Evolutionary conservation across 2,888 invertebrate species (phyloP).

Genomic region (Salpingus planirostris): DNA sequence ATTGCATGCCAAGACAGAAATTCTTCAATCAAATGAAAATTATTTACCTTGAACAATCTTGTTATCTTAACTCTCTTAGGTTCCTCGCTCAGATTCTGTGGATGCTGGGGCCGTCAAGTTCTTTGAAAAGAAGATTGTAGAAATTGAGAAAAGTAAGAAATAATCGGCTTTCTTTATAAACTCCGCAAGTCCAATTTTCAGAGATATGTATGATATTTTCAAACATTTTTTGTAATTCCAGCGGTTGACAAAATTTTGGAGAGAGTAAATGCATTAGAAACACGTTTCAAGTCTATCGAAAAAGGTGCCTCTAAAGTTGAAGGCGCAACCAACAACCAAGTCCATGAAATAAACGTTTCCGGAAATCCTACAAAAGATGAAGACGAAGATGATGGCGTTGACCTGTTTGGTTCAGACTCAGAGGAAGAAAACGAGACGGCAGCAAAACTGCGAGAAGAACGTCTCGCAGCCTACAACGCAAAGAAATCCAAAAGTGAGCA

Average conservation of each 20-base stretch:
- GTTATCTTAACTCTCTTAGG: conserved; percentile 2
- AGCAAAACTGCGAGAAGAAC: conserved; percentile 67
- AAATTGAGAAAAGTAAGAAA: conserved; percentile 30
- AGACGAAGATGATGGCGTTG: conserved; percentile 63
- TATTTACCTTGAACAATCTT: too few species aligned
- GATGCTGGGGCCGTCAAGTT: conserved; percentile 31
- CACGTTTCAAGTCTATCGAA: background rate
- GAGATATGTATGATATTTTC: conserved; percentile 8
- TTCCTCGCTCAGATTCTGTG: conserved; percentile 11
- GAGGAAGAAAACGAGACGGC: conserved; percentile 69
- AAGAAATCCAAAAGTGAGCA: conserved; percentile 79
- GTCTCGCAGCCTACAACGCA: conserved; percentile 79
- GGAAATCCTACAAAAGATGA: conserved; percentile 18
- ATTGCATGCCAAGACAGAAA: too few species aligned
- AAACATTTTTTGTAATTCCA: too few species aligned
- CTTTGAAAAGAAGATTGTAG: conserved; percentile 32
- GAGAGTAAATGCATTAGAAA: conserved; percentile 20
- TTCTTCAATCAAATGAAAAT: too few species aligned
- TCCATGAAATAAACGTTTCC: conserved; percentile 23
- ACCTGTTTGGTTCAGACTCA: conserved; percentile 74
- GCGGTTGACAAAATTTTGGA: conserved; percentile 23
- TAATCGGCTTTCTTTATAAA: too few species aligned
- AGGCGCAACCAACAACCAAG: conserved; percentile 21
- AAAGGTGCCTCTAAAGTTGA: background rate
- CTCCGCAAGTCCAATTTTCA: background rate